These are phyloP conservation scores for Dromaius novaehollandiae DNA, from an alignment of 2,113 vertebrate species.

Conservation along the genomic window DNA sequence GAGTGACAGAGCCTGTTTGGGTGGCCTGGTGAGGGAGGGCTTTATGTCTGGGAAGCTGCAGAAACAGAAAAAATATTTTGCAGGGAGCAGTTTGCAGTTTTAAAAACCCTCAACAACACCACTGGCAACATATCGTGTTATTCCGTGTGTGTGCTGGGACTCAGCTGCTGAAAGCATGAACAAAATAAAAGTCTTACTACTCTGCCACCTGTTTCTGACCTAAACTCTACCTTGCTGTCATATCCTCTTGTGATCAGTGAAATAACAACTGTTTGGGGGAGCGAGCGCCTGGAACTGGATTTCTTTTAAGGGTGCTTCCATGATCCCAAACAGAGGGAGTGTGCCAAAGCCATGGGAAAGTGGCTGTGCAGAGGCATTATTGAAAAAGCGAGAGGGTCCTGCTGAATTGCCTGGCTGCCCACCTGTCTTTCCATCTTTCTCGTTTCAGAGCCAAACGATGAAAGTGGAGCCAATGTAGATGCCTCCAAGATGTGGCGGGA, in stretches of 20 bases:
- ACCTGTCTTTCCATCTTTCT: not conserved
- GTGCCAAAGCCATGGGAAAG: not conserved
- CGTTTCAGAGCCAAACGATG: conserved; percentile 92
- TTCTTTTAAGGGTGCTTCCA: not conserved
- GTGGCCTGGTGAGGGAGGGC: not conserved
- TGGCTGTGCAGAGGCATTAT: not conserved
- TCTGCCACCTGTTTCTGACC: not conserved
- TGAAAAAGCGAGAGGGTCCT: not conserved
- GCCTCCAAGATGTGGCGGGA: conserved; percentile 99
- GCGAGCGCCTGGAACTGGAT: not conserved
- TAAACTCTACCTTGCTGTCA: not conserved
- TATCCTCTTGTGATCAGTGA: no score
- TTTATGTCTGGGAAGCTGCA: conserved; percentile 27
- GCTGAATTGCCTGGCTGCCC: not conserved
- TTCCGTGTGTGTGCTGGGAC: not conserved
- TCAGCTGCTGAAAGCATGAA: not conserved
- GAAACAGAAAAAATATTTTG: not conserved
- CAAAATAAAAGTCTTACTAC: not conserved
- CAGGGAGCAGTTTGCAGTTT: not conserved
- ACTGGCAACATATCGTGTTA: not conserved
- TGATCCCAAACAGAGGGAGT: not conserved
- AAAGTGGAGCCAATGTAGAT: conserved; percentile 95
- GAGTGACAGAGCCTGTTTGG: conserved; percentile 14
- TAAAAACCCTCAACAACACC: not conserved
- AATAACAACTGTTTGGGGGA: not conserved